These are phyloP conservation scores for Hirtodrosophila duncani DNA, from an alignment of 2,888 invertebrate species.

Conservation along the genomic window DNA sequence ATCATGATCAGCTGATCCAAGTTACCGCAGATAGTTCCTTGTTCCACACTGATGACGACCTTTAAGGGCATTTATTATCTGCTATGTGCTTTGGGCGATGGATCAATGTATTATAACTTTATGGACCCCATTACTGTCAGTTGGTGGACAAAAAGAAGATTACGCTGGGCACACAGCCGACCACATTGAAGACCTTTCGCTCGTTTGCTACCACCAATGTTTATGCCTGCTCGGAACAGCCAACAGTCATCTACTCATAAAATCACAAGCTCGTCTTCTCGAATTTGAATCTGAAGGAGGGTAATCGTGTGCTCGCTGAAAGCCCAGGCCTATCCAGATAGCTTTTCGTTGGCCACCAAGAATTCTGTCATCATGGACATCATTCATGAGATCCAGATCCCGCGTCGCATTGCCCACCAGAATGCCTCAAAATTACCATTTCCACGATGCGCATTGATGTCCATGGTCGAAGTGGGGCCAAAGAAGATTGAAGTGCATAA, in stretches of 20 bases:
- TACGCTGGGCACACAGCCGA: constrained; percentile 97
- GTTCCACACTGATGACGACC: constrained; percentile 95
- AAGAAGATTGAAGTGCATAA: constrained; percentile 94
- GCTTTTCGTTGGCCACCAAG: constrained; percentile 79
- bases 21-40: constrained; percentile 90
- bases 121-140: constrained; percentile 85
- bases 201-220: constrained; percentile 96
- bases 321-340: constrained; percentile 96
- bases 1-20: constrained; percentile 85
- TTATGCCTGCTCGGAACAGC: constrained; percentile 98
- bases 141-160: constrained; percentile 95
- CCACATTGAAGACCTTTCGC: constrained; percentile 92
- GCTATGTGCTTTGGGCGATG: constrained; percentile 96
- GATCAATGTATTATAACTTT: constrained; percentile 97
- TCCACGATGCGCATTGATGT: constrained; percentile 93
- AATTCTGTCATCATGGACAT: constrained; percentile 90
- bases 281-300: constrained; percentile 96
- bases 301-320: constrained; percentile 99
- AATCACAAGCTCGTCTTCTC: constrained; percentile 98
- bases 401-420: constrained; percentile 96
- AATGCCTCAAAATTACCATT: constrained; percentile 94
- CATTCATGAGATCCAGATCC: constrained; percentile 99
- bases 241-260: constrained; percentile 98
- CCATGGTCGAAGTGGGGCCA: constrained; percentile 86
- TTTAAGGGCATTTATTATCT: constrained; percentile 95